These are phyloP conservation scores for Lycorma delicatula DNA, from an alignment of 1,140 invertebrate genomes.

Conservation along the genomic window DNA sequence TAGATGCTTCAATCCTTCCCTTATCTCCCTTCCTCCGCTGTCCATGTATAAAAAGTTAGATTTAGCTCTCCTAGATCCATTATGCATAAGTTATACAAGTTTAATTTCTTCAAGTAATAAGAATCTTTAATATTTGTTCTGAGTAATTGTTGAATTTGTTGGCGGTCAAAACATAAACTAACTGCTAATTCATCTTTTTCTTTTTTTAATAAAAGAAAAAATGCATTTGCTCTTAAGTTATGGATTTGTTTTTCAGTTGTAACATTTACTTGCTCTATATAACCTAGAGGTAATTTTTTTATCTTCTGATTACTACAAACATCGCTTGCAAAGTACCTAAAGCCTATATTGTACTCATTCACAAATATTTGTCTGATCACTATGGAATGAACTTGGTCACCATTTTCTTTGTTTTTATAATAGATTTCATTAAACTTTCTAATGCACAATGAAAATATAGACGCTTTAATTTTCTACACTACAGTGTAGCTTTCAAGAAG, in stretches of 20 bases:
- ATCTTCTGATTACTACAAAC: not conserved
- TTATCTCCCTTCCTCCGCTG: not conserved
- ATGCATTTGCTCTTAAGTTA: not conserved
- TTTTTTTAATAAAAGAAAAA: not conserved
- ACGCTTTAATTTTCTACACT: not conserved
- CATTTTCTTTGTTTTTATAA: not conserved
- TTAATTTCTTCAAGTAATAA: not conserved
- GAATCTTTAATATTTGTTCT: not conserved
- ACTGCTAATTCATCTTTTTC: not conserved
- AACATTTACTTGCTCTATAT: not conserved
- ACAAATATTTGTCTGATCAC: not conserved
- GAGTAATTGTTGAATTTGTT: not conserved
- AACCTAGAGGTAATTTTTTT: not conserved
- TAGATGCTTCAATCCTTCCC: not conserved
- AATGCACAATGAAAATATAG: not conserved
- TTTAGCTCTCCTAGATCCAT: not conserved
- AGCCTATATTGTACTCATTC: not conserved
- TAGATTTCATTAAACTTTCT: conserved; percentile 1
- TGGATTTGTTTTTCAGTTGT: not conserved
- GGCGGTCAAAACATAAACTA: conserved; percentile 1
- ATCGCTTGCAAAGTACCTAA: not conserved
- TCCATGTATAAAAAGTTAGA: not conserved
- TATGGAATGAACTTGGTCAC: not conserved
- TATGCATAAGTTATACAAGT: not conserved
- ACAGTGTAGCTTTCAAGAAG: not conserved